Evolutionary conservation across 1,140 invertebrate genomes (phyloP), one percentile per base, ranked within the genome.

Genomic region (Euborellia annulipes): DNA sequence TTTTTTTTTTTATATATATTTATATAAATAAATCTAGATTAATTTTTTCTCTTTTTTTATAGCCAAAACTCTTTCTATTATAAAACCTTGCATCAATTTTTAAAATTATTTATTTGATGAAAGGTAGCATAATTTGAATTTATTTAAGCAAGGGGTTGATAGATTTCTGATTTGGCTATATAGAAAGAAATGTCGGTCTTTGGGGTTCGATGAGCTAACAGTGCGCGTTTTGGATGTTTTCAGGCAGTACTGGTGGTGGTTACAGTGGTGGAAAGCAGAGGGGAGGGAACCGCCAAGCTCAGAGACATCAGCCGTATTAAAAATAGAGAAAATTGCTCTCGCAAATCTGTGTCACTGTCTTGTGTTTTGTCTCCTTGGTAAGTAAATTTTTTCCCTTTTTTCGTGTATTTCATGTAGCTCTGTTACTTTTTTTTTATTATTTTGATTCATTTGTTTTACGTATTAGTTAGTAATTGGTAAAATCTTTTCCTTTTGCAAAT

Each of bases 271-370:
- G 72, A 56, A 72, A 76, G 69, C 74, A 75, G 68, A 68, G 64
- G 54, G 70, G 75, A 63, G 72, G 72, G 61, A 71, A 72, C 54
- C 74, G 77, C 59, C 69, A 75, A 62, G 78, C 75, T 65, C 76
- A 79, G 67, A 78, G 79, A 71, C 77, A 80, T 68, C 77, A 80
- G 67, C 79, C 79, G 57, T 82, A 82, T 69, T 81, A 75, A 70
- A 58, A 57, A 48, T 49, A n/a, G n/a, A n/a, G 8, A 38, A 38
- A 17, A 4, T 17, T 38, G 14, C 14, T 38, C 14, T 38, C 14
- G 14, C 36, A 20, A 38, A 38, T 17, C 19, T 38, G 37, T 48
- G 44, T 50, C 43, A 46, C 37, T 48, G 44, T 50, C 43, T 30
- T 50, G 48, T 50, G 44, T 50, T 45, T 51, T 51, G 46, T 51